These are phyloP conservation scores for Macropis europaea DNA, from an alignment of 2,888 invertebrate species.

Conservation along the genomic window DNA sequence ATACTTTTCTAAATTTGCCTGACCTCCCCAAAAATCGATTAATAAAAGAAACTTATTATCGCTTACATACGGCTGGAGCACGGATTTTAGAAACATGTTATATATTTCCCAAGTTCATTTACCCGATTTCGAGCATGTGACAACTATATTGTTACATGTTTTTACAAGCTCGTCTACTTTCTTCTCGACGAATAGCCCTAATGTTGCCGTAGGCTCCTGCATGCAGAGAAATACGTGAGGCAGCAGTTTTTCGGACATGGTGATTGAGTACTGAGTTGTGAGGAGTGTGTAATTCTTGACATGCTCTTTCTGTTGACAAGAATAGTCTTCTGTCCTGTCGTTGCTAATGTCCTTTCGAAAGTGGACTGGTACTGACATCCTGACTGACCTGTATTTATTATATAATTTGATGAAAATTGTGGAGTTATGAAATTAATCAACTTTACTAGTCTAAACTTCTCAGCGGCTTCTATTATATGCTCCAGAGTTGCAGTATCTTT, in stretches of 20 bases:
- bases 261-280: conserved; percentile 51
- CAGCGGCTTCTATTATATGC: too few relatives aligned
- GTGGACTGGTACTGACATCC: conserved; percentile 46
- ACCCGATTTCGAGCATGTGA: conserved; percentile 50
- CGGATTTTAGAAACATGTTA: conserved; percentile 5
- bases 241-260: conserved; percentile 39
- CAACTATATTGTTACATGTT: conserved; percentile 33
- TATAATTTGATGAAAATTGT: neutral
- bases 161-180: neutral
- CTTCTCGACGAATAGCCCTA: conserved; percentile 7
- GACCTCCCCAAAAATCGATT: conserved; percentile 50
- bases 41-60: conserved; percentile 45
- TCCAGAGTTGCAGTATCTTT: too few relatives aligned
- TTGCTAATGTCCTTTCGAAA: conserved; percentile 24
- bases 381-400: conserved; percentile 30
- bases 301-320: conserved; percentile 31
- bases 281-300: conserved; percentile 49
- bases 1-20: conserved; percentile 41
- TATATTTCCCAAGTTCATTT: conserved; percentile 34
- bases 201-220: conserved; percentile 40
- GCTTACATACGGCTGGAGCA: conserved; percentile 29
- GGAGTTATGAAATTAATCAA: neutral
- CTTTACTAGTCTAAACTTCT: neutral
- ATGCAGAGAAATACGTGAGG: conserved; percentile 52
- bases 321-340: conserved; percentile 30